phyloP scores from a whole-genome alignment of 1,140 invertebrate genomes.

The Heliconius congener region DNA sequence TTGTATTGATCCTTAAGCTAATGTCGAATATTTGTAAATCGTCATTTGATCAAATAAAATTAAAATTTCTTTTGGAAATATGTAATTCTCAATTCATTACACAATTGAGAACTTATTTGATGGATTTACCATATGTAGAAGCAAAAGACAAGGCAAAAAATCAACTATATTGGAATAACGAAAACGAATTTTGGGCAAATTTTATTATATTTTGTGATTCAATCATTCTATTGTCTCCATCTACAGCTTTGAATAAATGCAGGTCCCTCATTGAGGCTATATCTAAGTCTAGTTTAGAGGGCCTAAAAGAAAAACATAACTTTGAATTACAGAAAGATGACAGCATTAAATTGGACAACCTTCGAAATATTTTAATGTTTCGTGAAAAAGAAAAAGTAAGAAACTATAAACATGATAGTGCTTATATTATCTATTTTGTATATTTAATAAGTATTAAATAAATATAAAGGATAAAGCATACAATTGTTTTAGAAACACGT shows the following conservation, averaged over 20 bases:
- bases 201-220: slow-evolving; percentile 59
- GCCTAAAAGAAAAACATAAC: slow-evolving; percentile 56
- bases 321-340: slow-evolving; percentile 62
- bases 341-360: slow-evolving; percentile 47
- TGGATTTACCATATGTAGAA: slow-evolving; percentile 60
- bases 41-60: slow-evolving; percentile 65
- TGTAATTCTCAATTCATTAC: slow-evolving; percentile 66
- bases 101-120: slow-evolving; percentile 58
- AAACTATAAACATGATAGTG: neutral
- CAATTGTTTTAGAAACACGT: too few relatives aligned
- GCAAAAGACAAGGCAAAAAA: slow-evolving; percentile 47
- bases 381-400: slow-evolving; percentile 55
- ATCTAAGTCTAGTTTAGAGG: slow-evolving; percentile 59
- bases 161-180: slow-evolving; percentile 70
- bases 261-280: slow-evolving; percentile 62
- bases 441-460: too few relatives aligned
- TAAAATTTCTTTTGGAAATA: slow-evolving; percentile 60
- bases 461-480: too few relatives aligned
- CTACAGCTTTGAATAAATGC: slow-evolving; percentile 59
- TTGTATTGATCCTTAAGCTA: slow-evolving; percentile 57
- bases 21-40: slow-evolving; percentile 62
- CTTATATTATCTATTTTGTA: too few relatives aligned
- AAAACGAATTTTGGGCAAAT: slow-evolving; percentile 69
- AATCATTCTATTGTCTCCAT: slow-evolving; percentile 65
- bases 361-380: slow-evolving; percentile 54